Evolutionary conservation across 2,797 vertebrate species (phyloP).

Genomic region (Poecilia wingei): DNA sequence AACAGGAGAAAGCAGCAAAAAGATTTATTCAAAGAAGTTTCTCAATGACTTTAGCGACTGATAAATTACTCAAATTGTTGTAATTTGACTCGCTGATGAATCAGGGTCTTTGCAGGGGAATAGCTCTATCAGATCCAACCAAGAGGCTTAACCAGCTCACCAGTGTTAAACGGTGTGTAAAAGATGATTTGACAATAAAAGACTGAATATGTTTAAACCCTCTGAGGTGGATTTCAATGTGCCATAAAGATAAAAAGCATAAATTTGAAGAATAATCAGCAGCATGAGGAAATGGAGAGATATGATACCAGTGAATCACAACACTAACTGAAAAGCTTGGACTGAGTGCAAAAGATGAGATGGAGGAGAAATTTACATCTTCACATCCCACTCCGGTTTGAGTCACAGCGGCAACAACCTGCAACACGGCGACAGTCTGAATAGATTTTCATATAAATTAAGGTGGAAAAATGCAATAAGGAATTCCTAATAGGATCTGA

Average conservation of each 20-base stretch:
- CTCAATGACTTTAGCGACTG: neutral
- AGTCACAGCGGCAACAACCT: slow-evolving; percentile 42
- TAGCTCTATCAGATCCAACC: neutral
- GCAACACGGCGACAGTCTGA: slow-evolving; percentile 23
- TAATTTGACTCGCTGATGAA: neutral
- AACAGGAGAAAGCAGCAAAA: slow-evolving; percentile 11
- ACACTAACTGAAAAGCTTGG: slow-evolving; percentile 22
- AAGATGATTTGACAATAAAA: slow-evolving; percentile 34
- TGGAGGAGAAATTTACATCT: slow-evolving; percentile 44
- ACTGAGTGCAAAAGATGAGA: slow-evolving; percentile 3
- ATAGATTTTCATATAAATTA: slow-evolving; percentile 62
- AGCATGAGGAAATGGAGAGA: slow-evolving; percentile 8
- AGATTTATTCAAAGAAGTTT: neutral
- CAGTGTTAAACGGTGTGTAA: slow-evolving; percentile 31
- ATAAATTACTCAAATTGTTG: slow-evolving; percentile 9
- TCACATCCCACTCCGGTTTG: slow-evolving; percentile 47
- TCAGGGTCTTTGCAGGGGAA: neutral
- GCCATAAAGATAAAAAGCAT: slow-evolving; percentile 28
- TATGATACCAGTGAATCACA: slow-evolving; percentile 38
- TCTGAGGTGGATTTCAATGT: slow-evolving; percentile 18
- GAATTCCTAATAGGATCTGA: slow-evolving; percentile 40
- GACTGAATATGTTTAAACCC: slow-evolving; percentile 8
- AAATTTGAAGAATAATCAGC: slow-evolving; percentile 13
- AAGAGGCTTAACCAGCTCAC: neutral
- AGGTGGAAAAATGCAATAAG: slow-evolving; percentile 27